Evolutionary conservation across 2,888 invertebrate genomes (phyloP).

Genomic region (Rhodophaea formosa): DNA sequence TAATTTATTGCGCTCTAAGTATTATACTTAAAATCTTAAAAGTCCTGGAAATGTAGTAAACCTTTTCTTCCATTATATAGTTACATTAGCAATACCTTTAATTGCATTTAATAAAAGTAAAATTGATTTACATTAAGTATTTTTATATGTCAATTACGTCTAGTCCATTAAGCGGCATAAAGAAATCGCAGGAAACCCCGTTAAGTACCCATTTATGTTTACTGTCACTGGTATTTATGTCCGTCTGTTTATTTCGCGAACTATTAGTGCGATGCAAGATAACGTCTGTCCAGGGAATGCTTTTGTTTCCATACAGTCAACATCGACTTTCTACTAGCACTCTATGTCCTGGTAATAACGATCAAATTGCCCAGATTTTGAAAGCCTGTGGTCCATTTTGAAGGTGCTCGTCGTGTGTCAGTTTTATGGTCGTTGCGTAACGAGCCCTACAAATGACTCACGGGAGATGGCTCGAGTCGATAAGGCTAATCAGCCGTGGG

Average conservation of each 20-base stretch:
- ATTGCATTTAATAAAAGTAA: neutral
- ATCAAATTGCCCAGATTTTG: neutral
- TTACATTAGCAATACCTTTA: neutral
- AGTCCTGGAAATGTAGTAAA: neutral
- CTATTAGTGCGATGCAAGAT: conserved; percentile 18
- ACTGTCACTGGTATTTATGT: conserved; percentile 17
- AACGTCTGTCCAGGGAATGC: conserved; percentile 29
- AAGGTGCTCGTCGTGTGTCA: neutral
- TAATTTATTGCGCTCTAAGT: no score
- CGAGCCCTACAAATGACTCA: conserved; percentile 47
- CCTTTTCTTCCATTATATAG: neutral
- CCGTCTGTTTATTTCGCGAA: conserved; percentile 8
- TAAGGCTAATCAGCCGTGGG: neutral
- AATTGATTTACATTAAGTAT: conserved; percentile 1
- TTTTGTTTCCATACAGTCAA: conserved; percentile 26
- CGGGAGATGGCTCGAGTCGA: conserved; percentile 27
- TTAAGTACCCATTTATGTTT: conserved; percentile 24
- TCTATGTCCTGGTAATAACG: neutral
- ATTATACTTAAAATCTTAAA: no score
- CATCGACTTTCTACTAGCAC: neutral
- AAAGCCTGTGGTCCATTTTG: neutral
- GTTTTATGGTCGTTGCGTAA: conserved; percentile 35
- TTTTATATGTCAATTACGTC: neutral
- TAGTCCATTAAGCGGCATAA: neutral
- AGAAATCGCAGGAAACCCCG: conserved; percentile 2